Base-by-base conservation (phyloP, 53 echinoderm and acorn worm species). In the Henricia sp. region DNA sequence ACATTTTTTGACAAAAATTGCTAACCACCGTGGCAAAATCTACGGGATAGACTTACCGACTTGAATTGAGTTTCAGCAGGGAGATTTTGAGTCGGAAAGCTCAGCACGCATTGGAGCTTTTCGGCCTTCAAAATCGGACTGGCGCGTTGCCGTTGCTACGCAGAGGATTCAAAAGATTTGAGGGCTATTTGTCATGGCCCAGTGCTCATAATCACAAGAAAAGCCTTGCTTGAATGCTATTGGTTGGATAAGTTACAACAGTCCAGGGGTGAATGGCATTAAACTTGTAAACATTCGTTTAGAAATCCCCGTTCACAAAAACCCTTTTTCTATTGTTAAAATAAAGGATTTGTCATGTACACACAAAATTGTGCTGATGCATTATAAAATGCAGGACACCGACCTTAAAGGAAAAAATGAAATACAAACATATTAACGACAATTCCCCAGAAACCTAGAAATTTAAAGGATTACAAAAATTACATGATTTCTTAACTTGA, bases 131-230 rank as follows among this genome's bases (percentile, higher is more conserved):
- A 38, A 21, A 37, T 52, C 32, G 51, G 52, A 32, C 30, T 14
- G 6, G 14, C n/a, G 29, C 25, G 50, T 33, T 8, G 48, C 8
- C n/a, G n/a, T n/a, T n/a, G n/a, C n/a, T 0, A 13, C 50, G 23
- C 53, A 54, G 55, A 14, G 51, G 54, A 26, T 57, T 37, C 55
- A 51, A 23, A 63, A 48, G 44, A 29, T 28, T 59, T 39, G n/a
- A 46, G 29, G 63, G 62, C 17, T 21, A 59, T 78, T 78, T 63
- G 44, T 62, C 63, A 78, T 20, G 46, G 43, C 20, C 3, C 44
- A 60, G 60, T 60, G 77, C 78, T n/a, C 46, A 10, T 63, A 30
- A 57, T 63, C 62, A 60, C 25, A 9, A 19, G 38, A 46, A 29
- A 27, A 23, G 27, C 30, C 19, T 14, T 17, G 43, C 34, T 24